phyloP scores from a whole-genome alignment of 2,888 invertebrate species.

The Tigriopus californicus region DNA sequence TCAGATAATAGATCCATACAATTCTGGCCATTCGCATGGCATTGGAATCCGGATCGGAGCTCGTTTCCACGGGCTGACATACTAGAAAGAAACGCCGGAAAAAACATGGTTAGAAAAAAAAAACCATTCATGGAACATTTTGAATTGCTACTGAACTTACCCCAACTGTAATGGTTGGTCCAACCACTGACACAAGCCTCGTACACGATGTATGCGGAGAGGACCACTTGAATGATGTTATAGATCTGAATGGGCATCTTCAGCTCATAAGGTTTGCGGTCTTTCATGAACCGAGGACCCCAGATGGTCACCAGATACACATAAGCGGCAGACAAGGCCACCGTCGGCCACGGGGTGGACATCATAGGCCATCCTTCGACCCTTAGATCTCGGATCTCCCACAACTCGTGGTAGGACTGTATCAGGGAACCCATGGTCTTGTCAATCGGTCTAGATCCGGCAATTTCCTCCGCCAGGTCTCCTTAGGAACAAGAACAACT shows the following conservation, averaged over 20 bases:
- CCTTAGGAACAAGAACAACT: too few relatives aligned
- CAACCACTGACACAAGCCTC: background rate
- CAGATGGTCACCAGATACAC: background rate
- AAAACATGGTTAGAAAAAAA: background rate
- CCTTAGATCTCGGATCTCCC: background rate
- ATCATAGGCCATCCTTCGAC: conserved; percentile 6
- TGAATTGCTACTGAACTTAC: background rate
- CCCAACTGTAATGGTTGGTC: background rate
- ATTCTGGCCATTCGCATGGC: background rate
- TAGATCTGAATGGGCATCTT: conserved; percentile 3
- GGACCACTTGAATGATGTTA: conserved; percentile 1
- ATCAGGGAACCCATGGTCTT: background rate
- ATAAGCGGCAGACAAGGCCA: background rate
- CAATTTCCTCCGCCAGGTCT: too few relatives aligned
- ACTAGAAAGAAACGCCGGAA: background rate
- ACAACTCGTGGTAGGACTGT: conserved; percentile 1
- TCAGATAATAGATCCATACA: conserved; percentile 3
- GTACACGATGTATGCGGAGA: background rate
- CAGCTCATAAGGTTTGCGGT: conserved; percentile 1
- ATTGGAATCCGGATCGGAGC: background rate
- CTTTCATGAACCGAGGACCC: conserved; percentile 5
- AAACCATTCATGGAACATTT: background rate
- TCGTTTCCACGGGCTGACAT: conserved; percentile 2
- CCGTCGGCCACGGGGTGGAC: conserved; percentile 1
- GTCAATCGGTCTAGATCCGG: background rate